phyloP scores from a whole-genome alignment of 2,888 invertebrate genomes.

The Crioceris asparagi region DNA sequence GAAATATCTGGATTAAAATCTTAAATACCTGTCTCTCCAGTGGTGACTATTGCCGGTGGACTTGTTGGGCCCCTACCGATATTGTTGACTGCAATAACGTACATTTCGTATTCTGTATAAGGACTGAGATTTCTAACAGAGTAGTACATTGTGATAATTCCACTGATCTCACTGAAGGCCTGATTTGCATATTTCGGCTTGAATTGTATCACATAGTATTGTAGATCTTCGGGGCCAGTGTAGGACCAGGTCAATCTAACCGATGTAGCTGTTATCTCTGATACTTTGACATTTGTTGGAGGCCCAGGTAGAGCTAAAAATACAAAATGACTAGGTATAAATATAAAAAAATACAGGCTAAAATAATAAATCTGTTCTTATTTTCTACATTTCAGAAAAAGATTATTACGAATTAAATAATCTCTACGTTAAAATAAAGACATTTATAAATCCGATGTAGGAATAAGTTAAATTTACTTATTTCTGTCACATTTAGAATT shows the following conservation, averaged over 20 bases:
- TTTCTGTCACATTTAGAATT: too few species aligned
- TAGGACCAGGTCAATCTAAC: constrained; percentile 91
- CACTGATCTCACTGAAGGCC: constrained; percentile 86
- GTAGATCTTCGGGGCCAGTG: constrained; percentile 79
- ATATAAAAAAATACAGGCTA: too few species aligned
- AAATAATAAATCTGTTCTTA: too few species aligned
- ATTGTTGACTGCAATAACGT: constrained; percentile 89
- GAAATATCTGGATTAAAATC: too few species aligned
- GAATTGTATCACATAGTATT: constrained; percentile 93
- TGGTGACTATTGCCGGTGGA: constrained; percentile 80
- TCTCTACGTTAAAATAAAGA: too few species aligned
- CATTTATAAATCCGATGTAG: too few species aligned
- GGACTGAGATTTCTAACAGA: constrained; percentile 83
- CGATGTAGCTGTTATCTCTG: constrained; percentile 88
- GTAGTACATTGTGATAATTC: constrained; percentile 87
- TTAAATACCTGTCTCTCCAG: constrained; percentile 97
- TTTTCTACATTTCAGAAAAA: too few species aligned
- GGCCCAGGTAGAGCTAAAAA: constrained; percentile 77
- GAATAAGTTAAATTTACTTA: too few species aligned
- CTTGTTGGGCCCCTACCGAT: constrained; percentile 89
- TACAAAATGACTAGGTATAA: too few species aligned
- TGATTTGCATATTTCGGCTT: constrained; percentile 89
- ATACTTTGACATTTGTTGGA: constrained; percentile 80
- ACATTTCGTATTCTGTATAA: constrained; percentile 93
- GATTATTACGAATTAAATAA: too few species aligned